These are phyloP conservation scores for Drosophila kanapiae DNA, from an alignment of 1,140 invertebrate species.

Conservation along the genomic window DNA sequence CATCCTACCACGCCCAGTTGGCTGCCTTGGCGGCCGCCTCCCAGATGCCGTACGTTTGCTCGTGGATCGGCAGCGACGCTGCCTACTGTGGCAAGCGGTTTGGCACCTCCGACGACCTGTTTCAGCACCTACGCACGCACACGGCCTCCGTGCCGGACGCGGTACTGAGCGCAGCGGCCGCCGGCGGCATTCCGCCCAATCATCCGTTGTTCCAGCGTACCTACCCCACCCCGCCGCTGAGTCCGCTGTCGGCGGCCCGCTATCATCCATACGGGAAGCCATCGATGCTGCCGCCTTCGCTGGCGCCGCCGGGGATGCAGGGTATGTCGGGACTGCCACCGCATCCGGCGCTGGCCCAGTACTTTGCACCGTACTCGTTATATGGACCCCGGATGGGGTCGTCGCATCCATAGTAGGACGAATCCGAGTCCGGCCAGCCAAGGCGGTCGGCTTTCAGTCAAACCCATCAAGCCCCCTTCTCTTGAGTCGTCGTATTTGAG, in stretches of 20 bases:
- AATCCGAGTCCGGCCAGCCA: neutral
- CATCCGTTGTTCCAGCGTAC: conserved; percentile 90
- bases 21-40: conserved; percentile 91
- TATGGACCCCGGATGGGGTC: conserved; percentile 93
- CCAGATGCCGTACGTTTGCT: conserved; percentile 94
- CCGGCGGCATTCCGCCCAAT: conserved; percentile 86
- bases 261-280: conserved; percentile 96
- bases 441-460: conserved; percentile 57
- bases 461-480: conserved; percentile 59
- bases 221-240: conserved; percentile 95
- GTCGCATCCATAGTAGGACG: conserved; percentile 87
- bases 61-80: conserved; percentile 95
- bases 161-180: conserved; percentile 86
- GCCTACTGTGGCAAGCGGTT: conserved; percentile 97
- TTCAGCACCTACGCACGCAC: conserved; percentile 95
- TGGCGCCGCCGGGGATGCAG: conserved; percentile 86
- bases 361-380: conserved; percentile 94
- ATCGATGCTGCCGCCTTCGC: conserved; percentile 86
- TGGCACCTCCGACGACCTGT: conserved; percentile 93
- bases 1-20: conserved; percentile 91
- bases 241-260: conserved; percentile 91
- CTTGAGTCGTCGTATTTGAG: conserved; percentile 26
- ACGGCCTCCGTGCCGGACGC: conserved; percentile 88
- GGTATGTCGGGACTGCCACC: conserved; percentile 88
- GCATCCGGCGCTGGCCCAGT: conserved; percentile 90